These are phyloP conservation scores for Isurus oxyrinchus DNA, from an alignment of 2,113 vertebrate species.

Conservation along the genomic window DNA sequence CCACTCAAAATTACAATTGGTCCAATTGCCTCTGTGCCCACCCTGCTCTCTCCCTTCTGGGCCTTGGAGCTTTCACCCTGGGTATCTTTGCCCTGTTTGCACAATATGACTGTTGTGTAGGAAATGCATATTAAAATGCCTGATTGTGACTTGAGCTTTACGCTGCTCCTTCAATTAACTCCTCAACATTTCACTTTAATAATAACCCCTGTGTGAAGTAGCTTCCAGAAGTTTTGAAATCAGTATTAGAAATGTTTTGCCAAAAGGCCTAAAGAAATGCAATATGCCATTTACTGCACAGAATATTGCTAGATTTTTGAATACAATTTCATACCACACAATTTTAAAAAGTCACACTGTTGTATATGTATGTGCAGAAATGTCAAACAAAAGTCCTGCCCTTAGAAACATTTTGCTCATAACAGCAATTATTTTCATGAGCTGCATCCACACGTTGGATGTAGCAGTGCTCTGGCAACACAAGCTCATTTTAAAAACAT, in stretches of 20 bases:
- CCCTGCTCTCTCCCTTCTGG: too few relatives aligned
- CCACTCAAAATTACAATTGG: background rate
- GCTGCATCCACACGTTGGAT: background rate
- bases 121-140: background rate
- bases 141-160: background rate
- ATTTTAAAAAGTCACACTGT: background rate
- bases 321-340: background rate
- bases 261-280: background rate
- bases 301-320: background rate
- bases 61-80: background rate
- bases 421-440: background rate
- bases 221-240: background rate
- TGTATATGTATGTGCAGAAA: background rate
- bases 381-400: background rate
- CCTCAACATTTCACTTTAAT: background rate
- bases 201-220: background rate
- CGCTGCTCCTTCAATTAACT: background rate
- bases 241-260: background rate
- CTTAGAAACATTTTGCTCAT: background rate
- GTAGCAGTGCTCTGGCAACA: background rate
- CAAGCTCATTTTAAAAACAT: conserved; percentile 26
- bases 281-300: background rate
- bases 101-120: background rate
- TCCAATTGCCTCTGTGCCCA: background rate
- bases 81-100: background rate